A percentile compares a stretch with the other conserved stretches of the same genome.
Conservation (phyloP, 2,888 invertebrate species). For the Aporophyla lueneburgensis region DNA sequence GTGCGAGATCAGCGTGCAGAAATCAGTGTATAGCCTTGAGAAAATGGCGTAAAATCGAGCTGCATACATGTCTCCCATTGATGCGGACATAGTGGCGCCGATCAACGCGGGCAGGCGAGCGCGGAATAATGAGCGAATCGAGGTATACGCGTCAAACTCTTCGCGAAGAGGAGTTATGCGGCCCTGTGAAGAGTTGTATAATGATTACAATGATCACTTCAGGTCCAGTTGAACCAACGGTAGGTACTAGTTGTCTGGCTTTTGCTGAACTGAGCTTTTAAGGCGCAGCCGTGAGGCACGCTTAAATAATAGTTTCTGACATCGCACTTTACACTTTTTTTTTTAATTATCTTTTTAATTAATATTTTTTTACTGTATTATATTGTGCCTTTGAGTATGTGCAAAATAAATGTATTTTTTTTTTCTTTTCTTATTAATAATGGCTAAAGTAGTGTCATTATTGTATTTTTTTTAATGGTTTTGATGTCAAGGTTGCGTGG, state of each 20-base stretch:
- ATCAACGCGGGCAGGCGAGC: constrained; percentile 77
- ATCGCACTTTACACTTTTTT: no score
- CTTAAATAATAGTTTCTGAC: no score
- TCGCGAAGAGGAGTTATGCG: constrained; percentile 67
- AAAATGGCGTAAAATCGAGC: constrained; percentile 77
- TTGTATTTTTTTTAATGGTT: neutral
- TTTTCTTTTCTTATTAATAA: neutral
- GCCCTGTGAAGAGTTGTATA: no score
- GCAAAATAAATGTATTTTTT: no score
- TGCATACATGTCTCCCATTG: constrained; percentile 66
- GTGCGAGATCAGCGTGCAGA: constrained; percentile 75
- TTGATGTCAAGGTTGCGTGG: neutral
- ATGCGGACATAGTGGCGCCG: constrained; percentile 73
- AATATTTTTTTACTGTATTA: no score
- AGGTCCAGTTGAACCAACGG: no score
- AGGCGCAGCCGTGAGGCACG: no score
- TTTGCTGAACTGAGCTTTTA: no score
- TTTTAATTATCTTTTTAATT: no score
- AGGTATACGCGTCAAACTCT: constrained; percentile 70
- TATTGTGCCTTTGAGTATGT: no score
- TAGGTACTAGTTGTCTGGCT: no score
- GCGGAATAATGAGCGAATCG: constrained; percentile 74
- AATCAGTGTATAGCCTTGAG: constrained; percentile 75
- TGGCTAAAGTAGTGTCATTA: neutral
- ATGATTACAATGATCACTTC: no score